These are phyloP conservation scores for Pseudonaja textilis DNA, from an alignment of 2,113 vertebrate genomes.

Conservation along the genomic window DNA sequence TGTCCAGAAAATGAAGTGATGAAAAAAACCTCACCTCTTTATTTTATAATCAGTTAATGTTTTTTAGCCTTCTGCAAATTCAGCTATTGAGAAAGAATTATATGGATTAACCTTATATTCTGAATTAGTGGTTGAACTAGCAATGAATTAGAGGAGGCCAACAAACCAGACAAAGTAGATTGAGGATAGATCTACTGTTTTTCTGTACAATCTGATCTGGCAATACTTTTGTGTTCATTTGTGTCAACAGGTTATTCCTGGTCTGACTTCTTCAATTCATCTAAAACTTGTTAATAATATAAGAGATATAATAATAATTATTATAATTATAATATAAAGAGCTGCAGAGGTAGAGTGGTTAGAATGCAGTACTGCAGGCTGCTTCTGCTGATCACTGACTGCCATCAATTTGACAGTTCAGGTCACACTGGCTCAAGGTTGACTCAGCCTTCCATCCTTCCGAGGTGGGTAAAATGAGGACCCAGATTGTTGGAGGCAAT, in stretches of 20 bases:
- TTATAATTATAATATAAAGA: too few relatives aligned
- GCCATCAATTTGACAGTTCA: too few relatives aligned
- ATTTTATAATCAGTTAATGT: background rate
- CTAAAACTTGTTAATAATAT: background rate
- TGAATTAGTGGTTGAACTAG: background rate
- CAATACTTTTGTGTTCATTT: background rate
- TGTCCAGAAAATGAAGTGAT: background rate
- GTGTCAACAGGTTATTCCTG: background rate
- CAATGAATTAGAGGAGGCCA: background rate
- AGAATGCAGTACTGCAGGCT: too few relatives aligned
- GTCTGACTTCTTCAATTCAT: background rate
- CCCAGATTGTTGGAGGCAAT: too few relatives aligned
- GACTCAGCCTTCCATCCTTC: too few relatives aligned
- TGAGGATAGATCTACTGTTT: background rate
- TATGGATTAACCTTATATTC: background rate
- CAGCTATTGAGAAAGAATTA: background rate
- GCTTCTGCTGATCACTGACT: too few relatives aligned
- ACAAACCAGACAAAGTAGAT: background rate
- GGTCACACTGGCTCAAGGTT: too few relatives aligned
- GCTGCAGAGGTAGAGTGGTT: too few relatives aligned
- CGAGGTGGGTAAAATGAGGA: too few relatives aligned
- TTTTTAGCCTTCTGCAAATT: background rate
- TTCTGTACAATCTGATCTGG: background rate
- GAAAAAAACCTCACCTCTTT: background rate
- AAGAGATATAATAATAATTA: too few relatives aligned